Base-by-base conservation (phyloP, 2,797 vertebrate species). In the Schizopygopsis malacanthus region DNA sequence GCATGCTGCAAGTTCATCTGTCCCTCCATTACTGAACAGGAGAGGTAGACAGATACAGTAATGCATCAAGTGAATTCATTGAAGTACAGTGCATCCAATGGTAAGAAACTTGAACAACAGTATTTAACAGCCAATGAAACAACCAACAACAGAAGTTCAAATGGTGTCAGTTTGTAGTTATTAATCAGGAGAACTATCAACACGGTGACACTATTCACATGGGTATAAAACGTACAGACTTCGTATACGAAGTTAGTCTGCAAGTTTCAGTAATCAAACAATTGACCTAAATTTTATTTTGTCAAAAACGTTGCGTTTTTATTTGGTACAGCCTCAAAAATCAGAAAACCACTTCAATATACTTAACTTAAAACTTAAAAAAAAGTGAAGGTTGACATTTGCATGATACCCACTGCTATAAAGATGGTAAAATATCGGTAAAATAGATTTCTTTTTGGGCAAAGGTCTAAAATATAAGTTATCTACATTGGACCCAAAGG, bases 361-460 rank as follows among this genome's bases (percentile, higher is more conserved):
- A 73, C 56, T 71, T n/a, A 83, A 77, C 37, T 52, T 71, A 83
- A 78, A 83, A 80, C 25, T 45, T 73, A 69, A 67, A 70, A 71
- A 71, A 25, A 52, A 50, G 41, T 80, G 25, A 33, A 22, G 79
- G 79, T 33, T 65, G 61, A 50, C n/a, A 65, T 81, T 20, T 75
- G 71, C 72, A 81, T 12, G 81, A 56, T 83, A 69, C 56, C 61
- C 78, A 79, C 39, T 50, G 71, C 82, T 88, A 83, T 82, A 86
- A 85, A 88, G 85, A 88, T 86, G 82, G 33, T 84, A 84, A 84
- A 84, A 84, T 25, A 41, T 71, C 11, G 18, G 80, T 88, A 85
- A 90, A 90, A 89, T 80, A 87, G 77, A 87, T 52, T 59, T n/a
- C 25, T 81, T 81, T 86, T 37, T 70, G 76, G 47, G 67, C 28